Evolutionary conservation across 1,140 invertebrate species (phyloP).

Genomic region (Triops cancriformis): DNA sequence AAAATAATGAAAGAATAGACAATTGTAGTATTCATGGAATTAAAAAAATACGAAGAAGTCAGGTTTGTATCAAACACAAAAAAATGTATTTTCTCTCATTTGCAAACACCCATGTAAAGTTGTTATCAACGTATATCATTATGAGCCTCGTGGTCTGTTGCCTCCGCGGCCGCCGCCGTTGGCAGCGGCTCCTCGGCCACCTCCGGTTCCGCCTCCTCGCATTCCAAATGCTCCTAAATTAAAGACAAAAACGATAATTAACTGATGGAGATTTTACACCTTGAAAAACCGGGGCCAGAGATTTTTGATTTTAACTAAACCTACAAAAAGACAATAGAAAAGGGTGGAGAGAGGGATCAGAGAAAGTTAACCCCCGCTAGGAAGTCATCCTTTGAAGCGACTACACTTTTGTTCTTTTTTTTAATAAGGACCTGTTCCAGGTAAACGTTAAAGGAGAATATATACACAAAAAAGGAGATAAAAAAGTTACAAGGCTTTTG

Average conservation of each 20-base stretch:
- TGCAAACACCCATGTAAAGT: neutral
- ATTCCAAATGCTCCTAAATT: neutral
- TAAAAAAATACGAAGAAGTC: too few relatives aligned
- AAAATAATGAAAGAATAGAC: neutral
- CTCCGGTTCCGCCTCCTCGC: neutral
- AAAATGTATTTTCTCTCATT: too few relatives aligned
- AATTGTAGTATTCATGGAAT: too few relatives aligned
- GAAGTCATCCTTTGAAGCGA: neutral
- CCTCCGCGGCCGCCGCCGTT: neutral
- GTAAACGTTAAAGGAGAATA: too few relatives aligned
- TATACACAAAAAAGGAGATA: neutral
- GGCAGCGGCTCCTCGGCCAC: neutral
- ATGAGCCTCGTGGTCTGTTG: neutral
- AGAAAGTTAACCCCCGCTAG: neutral
- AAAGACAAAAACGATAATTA: neutral
- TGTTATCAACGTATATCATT: neutral
- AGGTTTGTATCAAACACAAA: too few relatives aligned
- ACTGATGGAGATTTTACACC: too few relatives aligned
- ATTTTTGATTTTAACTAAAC: conserved; percentile 8
- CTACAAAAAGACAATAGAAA: neutral
- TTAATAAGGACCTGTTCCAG: too few relatives aligned
- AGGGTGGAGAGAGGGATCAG: neutral
- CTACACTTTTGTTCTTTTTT: neutral
- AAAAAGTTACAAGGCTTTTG: neutral
- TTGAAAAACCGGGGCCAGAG: neutral